Conservation (phyloP, 1,140 invertebrate genomes). For the Cylas formicarius region DNA sequence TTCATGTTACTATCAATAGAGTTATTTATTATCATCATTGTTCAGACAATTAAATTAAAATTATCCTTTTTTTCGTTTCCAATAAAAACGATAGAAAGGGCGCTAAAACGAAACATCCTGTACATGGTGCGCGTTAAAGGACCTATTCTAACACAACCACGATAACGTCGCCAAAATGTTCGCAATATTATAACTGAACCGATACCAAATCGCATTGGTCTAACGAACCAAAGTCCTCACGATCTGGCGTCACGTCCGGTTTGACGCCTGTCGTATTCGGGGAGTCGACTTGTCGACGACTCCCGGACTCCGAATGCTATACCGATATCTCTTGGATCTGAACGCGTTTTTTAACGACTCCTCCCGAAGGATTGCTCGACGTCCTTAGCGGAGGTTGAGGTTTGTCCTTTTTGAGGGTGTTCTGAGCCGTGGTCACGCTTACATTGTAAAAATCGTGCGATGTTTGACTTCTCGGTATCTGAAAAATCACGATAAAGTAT, state of each 20-base stretch:
- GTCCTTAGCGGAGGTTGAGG: constrained; percentile 39
- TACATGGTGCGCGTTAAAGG: no score
- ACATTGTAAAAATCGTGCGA: constrained; percentile 5
- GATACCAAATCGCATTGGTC: constrained; percentile 36
- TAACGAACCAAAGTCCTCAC: constrained; percentile 23
- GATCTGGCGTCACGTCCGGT: constrained; percentile 31
- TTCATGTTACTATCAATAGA: no score
- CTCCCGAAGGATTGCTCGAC: constrained; percentile 39
- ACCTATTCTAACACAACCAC: constrained; percentile 5
- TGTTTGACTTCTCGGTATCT: constrained; percentile 9
- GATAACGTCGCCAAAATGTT: constrained; percentile 12
- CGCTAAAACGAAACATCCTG: no score
- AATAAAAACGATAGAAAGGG: no score
- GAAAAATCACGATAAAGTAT: no score
- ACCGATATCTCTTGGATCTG: constrained; percentile 61
- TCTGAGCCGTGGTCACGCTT: constrained; percentile 25
- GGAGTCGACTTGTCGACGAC: constrained; percentile 10
- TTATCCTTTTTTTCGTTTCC: no score
- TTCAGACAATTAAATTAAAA: no score
- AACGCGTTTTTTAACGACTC: constrained; percentile 55
- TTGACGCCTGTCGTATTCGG: constrained; percentile 14
- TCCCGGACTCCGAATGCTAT: constrained; percentile 43
- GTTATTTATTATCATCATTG: no score
- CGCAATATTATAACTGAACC: constrained; percentile 37
- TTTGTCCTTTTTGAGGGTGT: constrained; percentile 32